These are phyloP conservation scores for Mesorhabditis spiculigera DNA, from an alignment of 2,888 invertebrate genomes.

Conservation along the genomic window DNA sequence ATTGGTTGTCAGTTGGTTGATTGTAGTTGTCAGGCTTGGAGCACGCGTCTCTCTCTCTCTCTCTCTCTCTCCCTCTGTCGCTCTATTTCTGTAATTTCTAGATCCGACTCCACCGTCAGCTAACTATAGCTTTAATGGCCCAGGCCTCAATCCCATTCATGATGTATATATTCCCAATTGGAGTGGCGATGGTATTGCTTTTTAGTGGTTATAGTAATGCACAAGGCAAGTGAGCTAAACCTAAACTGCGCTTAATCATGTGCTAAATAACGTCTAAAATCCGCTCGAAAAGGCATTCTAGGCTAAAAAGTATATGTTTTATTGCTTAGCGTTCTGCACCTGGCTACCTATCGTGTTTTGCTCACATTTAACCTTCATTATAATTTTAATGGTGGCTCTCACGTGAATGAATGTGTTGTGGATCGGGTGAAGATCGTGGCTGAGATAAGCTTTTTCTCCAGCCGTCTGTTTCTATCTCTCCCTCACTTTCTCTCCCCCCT, in stretches of 20 bases:
- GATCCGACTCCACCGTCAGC: background rate
- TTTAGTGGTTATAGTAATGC: background rate
- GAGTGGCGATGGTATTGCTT: background rate
- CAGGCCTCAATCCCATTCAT: conserved; percentile 4
- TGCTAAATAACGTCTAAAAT: background rate
- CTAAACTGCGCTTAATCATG: background rate
- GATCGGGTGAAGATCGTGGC: background rate
- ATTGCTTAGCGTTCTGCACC: conserved; percentile 1
- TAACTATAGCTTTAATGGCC: background rate
- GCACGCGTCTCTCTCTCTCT: too few species aligned
- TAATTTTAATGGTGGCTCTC: background rate
- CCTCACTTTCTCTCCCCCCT: background rate
- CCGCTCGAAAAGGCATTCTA: too few species aligned
- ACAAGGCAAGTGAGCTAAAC: background rate
- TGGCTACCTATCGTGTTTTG: background rate
- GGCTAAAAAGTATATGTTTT: too few species aligned
- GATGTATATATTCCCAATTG: background rate
- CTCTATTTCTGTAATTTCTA: background rate
- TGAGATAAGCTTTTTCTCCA: background rate
- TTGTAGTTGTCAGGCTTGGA: too few species aligned
- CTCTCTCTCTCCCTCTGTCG: too few species aligned
- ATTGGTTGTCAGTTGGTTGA: too few species aligned
- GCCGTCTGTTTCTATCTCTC: background rate
- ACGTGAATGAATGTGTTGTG: background rate
- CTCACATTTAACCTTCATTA: background rate